Evolutionary conservation across 2,113 vertebrate species (phyloP).

Genomic region (Brachypodius melanocephalos): DNA sequence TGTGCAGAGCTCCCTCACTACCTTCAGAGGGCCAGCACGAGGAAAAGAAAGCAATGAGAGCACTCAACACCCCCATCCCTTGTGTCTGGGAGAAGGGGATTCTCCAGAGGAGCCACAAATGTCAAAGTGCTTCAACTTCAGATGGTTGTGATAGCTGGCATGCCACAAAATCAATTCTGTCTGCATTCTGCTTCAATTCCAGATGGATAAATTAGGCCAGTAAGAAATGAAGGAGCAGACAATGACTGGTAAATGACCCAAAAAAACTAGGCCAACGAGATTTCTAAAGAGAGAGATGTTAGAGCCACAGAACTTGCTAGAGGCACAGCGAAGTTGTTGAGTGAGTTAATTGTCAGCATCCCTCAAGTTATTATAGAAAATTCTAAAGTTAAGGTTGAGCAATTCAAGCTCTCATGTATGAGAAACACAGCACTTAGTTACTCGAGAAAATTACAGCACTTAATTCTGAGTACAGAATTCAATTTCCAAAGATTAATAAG

Average conservation of each 20-base stretch:
- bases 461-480: slow-evolving; percentile 46
- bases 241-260: slow-evolving; percentile 44
- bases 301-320: neutral
- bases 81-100: neutral
- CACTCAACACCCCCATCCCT: neutral
- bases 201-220: slow-evolving; percentile 44
- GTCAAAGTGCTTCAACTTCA: neutral
- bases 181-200: slow-evolving; percentile 1
- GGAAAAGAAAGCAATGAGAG: neutral
- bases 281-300: neutral
- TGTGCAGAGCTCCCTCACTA: neutral
- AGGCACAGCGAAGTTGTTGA: neutral
- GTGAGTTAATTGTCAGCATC: slow-evolving; percentile 20
- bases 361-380: slow-evolving; percentile 7
- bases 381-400: slow-evolving; percentile 34
- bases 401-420: slow-evolving; percentile 13
- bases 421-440: slow-evolving; percentile 25
- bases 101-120: neutral
- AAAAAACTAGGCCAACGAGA: slow-evolving; percentile 27
- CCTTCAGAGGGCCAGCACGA: neutral
- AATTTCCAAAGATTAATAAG: slow-evolving; percentile 49
- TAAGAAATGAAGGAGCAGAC: slow-evolving; percentile 25
- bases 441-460: slow-evolving; percentile 48
- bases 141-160: neutral
- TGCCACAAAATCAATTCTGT: neutral